Base-by-base conservation (phyloP, 2,113 vertebrate species). In the Polypterus bichir region DNA sequence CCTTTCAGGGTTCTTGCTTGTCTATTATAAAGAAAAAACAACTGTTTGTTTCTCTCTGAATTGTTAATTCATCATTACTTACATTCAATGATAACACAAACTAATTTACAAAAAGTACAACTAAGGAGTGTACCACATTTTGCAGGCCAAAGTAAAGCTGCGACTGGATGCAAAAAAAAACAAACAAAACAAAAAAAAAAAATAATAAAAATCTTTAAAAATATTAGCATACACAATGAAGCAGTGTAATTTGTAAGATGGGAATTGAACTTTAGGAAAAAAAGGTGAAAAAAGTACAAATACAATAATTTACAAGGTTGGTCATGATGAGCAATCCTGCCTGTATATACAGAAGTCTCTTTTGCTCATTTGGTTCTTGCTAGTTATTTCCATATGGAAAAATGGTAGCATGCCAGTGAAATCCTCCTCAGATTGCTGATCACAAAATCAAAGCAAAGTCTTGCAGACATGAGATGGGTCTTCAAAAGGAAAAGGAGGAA, bases 291-390 rank as follows among this genome's bases (percentile, higher is more conserved):
- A 69, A 75, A 72, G 10, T 65, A 75, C 63, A 71, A 70, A 66
- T 62, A 53, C 57, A 73, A 69, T 72, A 62, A 74, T 74, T 67
- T 78, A 76, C 70, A 76, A 63, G 62, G 66, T 62, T 65, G 69
- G 69, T 68, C 70, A 69, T 74, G 58, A 73, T 71, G 68, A 70
- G 66, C 70, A 77, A 77, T 70, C 65, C 53, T 66, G 66, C 66
- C 59, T 63, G 65, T 73, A 67, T 70, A 63, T 75, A 76, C 68
- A 73, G 65, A 59, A 73, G 72, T 74, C 64, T 65, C 69, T 70
- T 53, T 48, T 57, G 59, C 44, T 10, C 46, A 63, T 11, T 65
- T 73, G 57, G 62, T 64, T 67, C 68, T 66, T 56, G 59, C 64
- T 68, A 56, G 49, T 49, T 57, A 57, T 54, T 56, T 49, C 66